A percentile compares a stretch with the other conserved stretches of the same genome.
phyloP scores from a whole-genome alignment of 1,140 invertebrate genomes.

The Hycleus cichorii region DNA sequence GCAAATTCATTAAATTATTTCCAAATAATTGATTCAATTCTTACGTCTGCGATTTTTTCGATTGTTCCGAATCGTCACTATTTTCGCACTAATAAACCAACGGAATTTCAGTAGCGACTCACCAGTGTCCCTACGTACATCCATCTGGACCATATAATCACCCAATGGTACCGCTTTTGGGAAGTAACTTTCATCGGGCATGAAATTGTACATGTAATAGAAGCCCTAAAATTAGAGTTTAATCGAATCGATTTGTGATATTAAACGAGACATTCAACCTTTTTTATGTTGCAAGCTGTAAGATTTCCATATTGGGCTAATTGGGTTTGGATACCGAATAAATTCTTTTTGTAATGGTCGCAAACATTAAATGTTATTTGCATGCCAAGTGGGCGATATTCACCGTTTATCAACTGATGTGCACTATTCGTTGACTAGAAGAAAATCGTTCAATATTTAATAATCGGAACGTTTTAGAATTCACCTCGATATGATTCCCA shows the following conservation, averaged over 20 bases:
- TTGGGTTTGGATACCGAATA: neutral
- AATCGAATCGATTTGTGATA: neutral
- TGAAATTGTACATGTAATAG: constrained; percentile 7
- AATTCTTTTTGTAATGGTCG: constrained; percentile 2
- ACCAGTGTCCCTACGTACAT: neutral
- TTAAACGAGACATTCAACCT: neutral
- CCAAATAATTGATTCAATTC: no score
- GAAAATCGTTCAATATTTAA: neutral
- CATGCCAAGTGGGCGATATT: neutral
- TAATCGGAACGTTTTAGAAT: neutral
- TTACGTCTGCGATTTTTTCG: no score
- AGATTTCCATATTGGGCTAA: constrained; percentile 1
- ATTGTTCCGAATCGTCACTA: neutral
- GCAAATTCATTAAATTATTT: no score
- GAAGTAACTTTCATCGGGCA: constrained; percentile 3
- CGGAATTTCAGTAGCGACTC: neutral
- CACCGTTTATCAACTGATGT: neutral
- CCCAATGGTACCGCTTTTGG: constrained; percentile 6
- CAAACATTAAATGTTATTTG: constrained; percentile 5
- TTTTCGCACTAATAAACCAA: neutral
- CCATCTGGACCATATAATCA: constrained; percentile 4
- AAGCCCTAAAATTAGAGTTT: neutral
- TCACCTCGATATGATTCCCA: constrained; percentile 3
- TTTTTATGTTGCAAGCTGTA: constrained; percentile 5
- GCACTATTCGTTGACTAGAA: constrained; percentile 3